These are phyloP conservation scores for Panzeria rudis DNA, from an alignment of 2,888 invertebrate species.

Conservation along the genomic window DNA sequence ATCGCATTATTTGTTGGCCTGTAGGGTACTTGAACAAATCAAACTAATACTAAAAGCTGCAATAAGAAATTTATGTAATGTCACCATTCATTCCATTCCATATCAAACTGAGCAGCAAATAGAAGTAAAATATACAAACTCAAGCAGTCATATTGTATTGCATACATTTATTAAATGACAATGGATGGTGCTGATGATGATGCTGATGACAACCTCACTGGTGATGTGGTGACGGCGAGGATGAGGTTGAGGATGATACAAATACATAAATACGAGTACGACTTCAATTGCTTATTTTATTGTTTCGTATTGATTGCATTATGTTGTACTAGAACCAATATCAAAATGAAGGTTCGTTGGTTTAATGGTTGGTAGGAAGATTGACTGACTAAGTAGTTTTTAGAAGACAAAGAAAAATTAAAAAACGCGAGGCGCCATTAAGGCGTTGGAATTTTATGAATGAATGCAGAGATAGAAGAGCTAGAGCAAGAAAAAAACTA, in stretches of 20 bases:
- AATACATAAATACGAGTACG: conserved; percentile 62
- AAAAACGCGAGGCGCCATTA: conserved; percentile 70
- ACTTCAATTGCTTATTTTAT: conserved; percentile 37
- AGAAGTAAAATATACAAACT: conserved; percentile 23
- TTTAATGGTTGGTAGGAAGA: conserved; percentile 2
- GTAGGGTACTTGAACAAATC: conserved; percentile 54
- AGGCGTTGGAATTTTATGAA: conserved; percentile 71
- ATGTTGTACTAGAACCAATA: conserved; percentile 29
- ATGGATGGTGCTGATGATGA: conserved; percentile 18
- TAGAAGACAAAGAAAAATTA: conserved; percentile 52
- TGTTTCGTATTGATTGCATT: conserved; percentile 55
- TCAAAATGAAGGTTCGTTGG: not conserved
- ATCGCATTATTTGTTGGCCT: not conserved
- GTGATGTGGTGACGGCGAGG: conserved; percentile 12
- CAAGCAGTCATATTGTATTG: not conserved
- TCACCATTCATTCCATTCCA: conserved; percentile 65
- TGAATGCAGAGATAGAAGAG: conserved; percentile 55
- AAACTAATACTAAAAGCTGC: conserved; percentile 52
- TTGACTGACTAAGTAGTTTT: conserved; percentile 47
- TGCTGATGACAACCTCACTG: conserved; percentile 37
- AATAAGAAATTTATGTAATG: conserved; percentile 68
- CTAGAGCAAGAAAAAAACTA: not conserved
- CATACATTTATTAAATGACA: conserved; percentile 33
- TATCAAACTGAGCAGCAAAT: conserved; percentile 40
- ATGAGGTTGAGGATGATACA: conserved; percentile 61